These are phyloP conservation scores for Limnodromus scolopaceus DNA, from an alignment of 2,797 vertebrate genomes.

Conservation along the genomic window DNA sequence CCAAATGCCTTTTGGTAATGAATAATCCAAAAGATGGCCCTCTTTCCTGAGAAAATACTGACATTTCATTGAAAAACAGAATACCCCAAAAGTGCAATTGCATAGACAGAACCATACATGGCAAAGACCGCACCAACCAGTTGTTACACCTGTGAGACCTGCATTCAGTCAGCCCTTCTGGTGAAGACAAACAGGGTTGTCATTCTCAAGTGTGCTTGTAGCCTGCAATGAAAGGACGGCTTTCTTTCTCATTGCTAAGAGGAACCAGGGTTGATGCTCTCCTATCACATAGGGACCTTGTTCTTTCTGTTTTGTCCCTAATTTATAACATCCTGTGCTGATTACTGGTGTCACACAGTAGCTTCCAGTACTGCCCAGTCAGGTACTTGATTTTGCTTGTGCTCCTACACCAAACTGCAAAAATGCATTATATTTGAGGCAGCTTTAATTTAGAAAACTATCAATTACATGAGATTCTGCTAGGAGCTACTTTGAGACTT, in stretches of 20 bases:
- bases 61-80: not conserved
- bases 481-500: not conserved
- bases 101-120: rapidly evolving
- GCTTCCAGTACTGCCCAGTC: not conserved
- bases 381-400: not conserved
- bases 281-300: not conserved
- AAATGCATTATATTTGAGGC: not conserved
- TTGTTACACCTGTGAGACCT: not conserved
- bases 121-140: not conserved
- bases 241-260: not conserved
- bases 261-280: not conserved
- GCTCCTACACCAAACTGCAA: not conserved
- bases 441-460: not conserved
- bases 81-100: not conserved
- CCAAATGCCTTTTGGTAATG: not conserved
- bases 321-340: not conserved
- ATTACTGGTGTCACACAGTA: not conserved
- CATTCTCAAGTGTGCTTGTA: not conserved
- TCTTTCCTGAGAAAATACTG: not conserved
- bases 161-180: not conserved
- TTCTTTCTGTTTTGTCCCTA: not conserved
- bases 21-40: not conserved
- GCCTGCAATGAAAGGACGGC: not conserved
- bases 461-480: not conserved
- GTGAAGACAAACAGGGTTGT: conserved; percentile 12